Evolutionary conservation across 1,140 invertebrate species (phyloP).

Genomic region (Adelges cooleyi): DNA sequence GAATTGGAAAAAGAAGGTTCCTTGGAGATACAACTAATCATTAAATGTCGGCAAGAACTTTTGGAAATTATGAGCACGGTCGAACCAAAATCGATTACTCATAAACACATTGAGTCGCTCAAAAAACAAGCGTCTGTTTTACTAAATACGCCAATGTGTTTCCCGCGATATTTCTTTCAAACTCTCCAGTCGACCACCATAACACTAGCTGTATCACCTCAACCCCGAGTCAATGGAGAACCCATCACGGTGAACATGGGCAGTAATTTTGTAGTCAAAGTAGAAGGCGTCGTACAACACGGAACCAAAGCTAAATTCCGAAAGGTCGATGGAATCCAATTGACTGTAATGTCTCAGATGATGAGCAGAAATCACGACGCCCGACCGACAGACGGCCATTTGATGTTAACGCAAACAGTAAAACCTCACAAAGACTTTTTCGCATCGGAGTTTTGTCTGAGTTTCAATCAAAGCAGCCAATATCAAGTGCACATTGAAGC

Average conservation of each 20-base stretch:
- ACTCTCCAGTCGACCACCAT: constrained; percentile 59
- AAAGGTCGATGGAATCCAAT: constrained; percentile 55
- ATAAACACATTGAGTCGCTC: constrained; percentile 50
- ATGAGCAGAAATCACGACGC: constrained; percentile 35
- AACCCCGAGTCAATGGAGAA: constrained; percentile 62
- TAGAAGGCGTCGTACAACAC: constrained; percentile 76
- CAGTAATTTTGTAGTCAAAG: constrained; percentile 68
- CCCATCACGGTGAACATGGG: constrained; percentile 62
- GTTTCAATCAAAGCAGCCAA: constrained; percentile 22
- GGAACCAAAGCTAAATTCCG: constrained; percentile 52
- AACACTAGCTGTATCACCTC: constrained; percentile 63
- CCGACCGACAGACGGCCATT: not conserved
- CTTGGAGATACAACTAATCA: constrained; percentile 44
- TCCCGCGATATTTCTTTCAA: constrained; percentile 82
- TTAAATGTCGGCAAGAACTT: constrained; percentile 43
- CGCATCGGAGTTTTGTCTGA: constrained; percentile 15
- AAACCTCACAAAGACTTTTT: constrained; percentile 23
- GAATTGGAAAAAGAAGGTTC: constrained; percentile 38
- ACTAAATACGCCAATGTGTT: constrained; percentile 51
- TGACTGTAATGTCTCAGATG: constrained; percentile 55
- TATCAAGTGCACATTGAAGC: constrained; percentile 49
- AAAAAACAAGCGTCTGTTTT: constrained; percentile 54
- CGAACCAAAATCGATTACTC: constrained; percentile 33
- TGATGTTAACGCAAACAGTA: constrained; percentile 21
- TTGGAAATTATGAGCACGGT: constrained; percentile 40